These are phyloP conservation scores for Cotesia chilonis DNA, from an alignment of 1,140 invertebrate species.

Conservation along the genomic window DNA sequence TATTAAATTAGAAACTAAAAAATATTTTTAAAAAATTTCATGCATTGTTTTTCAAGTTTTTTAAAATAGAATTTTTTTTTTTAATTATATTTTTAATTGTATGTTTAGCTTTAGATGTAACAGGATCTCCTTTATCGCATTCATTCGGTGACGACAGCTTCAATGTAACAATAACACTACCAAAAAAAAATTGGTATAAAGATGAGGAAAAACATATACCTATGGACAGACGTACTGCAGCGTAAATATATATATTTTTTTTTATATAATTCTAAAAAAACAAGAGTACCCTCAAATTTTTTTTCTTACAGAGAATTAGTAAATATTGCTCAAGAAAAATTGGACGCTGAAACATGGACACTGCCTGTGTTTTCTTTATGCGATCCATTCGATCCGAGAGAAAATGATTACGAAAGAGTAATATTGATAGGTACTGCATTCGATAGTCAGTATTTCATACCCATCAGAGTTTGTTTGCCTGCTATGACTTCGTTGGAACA, in stretches of 20 bases:
- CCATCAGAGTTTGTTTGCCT: not conserved
- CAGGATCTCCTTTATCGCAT: slow-evolving; percentile 50
- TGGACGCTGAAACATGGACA: slow-evolving; percentile 30
- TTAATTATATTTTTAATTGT: slow-evolving; percentile 18
- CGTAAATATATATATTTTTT: slow-evolving; percentile 34
- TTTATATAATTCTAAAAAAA: slow-evolving; percentile 16
- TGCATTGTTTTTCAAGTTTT: too few species aligned
- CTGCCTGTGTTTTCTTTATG: slow-evolving; percentile 52
- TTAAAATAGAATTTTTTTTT: too few species aligned
- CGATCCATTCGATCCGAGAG: slow-evolving; percentile 47
- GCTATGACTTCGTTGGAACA: not conserved
- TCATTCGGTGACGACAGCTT: slow-evolving; percentile 46
- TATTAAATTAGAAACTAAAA: too few species aligned
- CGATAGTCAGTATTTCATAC: slow-evolving; percentile 8
- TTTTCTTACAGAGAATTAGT: slow-evolving; percentile 38
- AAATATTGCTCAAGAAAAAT: slow-evolving; percentile 36
- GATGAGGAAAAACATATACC: slow-evolving; percentile 49
- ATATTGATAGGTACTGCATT: slow-evolving; percentile 48
- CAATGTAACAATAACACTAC: slow-evolving; percentile 40
- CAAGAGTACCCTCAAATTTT: slow-evolving; percentile 9
- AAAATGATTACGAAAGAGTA: slow-evolving; percentile 38
- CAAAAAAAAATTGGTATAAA: slow-evolving; percentile 46
- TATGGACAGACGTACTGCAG: slow-evolving; percentile 43
- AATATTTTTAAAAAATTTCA: too few species aligned
- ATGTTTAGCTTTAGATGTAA: slow-evolving; percentile 45